Evolutionary conservation across 2,113 vertebrate genomes (phyloP).

Genomic region (Silurus glanis): DNA sequence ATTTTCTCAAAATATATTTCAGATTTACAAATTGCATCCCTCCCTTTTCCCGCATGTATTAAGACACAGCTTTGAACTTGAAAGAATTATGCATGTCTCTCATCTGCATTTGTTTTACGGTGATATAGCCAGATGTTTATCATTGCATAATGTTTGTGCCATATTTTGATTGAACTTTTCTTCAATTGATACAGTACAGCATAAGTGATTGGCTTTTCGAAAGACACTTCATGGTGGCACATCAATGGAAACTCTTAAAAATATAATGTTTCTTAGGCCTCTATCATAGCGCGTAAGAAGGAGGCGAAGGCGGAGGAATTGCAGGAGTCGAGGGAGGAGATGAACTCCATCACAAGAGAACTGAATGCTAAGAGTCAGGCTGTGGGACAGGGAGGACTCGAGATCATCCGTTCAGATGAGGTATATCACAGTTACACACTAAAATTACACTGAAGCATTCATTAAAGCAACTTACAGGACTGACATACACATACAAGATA

Average conservation of each 20-base stretch:
- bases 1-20: neutral
- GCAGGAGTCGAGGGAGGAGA: conserved; percentile 88
- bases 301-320: conserved; percentile 92
- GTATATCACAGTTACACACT: conserved; percentile 62
- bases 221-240: neutral
- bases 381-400: conserved; percentile 74
- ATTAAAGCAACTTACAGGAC: neutral
- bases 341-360: conserved; percentile 77
- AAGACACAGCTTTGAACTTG: conserved; percentile 28
- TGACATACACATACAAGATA: neutral
- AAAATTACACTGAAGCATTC: neutral
- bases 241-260: neutral
- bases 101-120: conserved; percentile 28
- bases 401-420: conserved; percentile 86
- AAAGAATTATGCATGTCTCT: conserved; percentile 39
- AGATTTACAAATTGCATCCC: neutral
- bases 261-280: conserved; percentile 75
- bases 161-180: neutral
- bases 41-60: neutral
- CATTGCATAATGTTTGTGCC: neutral
- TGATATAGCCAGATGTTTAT: conserved; percentile 20
- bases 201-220: neutral
- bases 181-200: neutral
- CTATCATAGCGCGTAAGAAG: conserved; percentile 90
- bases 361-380: conserved; percentile 79